Base-by-base conservation (phyloP, 2,113 vertebrate genomes). In the Leptosomus discolor region DNA sequence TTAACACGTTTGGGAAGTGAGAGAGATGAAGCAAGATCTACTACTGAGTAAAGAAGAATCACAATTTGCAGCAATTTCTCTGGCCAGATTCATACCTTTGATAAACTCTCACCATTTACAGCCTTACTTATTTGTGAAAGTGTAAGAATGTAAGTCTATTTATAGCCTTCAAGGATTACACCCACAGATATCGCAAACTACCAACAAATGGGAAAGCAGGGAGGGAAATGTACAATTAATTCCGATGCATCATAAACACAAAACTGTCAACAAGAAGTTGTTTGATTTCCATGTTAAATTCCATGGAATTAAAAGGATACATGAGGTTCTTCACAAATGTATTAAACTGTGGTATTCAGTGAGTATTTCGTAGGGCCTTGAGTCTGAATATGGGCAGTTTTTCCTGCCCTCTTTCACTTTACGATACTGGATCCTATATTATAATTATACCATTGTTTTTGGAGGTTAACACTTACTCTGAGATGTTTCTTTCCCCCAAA, bases 401-500 rank as follows among this genome's bases (percentile, higher is more conserved):
- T 88, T 73, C 29, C 32, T 45, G 20, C 12, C 26, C 41, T 80
- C 46, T 71, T 79, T 54, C 32, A 50, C 19, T 19, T 61, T 39
- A 64, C 34, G 78, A 18, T 30, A 56, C 0, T 2, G 8, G 26
- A 71, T 45, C 7, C 20, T 43, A 2, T 27, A 24, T 24, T n/a
- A 27, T 2, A 67, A 70, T 6, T 29, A 36, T 2, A 26, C 6
- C 15, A 20, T 1, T 0, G 7, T 13, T 50, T 84, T 3, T 46
- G 15, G 26, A 88, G 41, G 30, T 23, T 24, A 54, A 45, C 48
- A 8, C 34, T 39, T 81, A 65, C 2, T 57, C 74, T 23, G 12
- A 1, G 13, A 32, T 24, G 12, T 18, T 18, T 45, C 32, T 22
- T 36, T 1, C 22, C 37, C 22, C 32, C 11, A 5, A 1, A 8